Evolutionary conservation across 2,797 vertebrate species (phyloP).

Genomic region (Phalanger gymnotis): DNA sequence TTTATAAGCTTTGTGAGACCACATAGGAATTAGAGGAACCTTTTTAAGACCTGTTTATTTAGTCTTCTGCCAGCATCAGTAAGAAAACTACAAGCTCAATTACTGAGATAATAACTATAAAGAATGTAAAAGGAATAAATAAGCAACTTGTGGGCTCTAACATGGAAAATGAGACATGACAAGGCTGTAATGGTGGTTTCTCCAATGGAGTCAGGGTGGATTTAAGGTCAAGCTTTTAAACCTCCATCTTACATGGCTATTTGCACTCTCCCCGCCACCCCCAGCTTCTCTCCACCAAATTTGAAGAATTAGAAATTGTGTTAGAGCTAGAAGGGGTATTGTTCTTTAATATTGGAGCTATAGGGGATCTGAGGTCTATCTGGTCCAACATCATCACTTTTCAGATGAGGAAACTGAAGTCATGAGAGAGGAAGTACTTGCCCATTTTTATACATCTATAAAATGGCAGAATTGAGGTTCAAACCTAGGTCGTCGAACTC

Average conservation of each 20-base stretch:
- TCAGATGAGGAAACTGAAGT: neutral
- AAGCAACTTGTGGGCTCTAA: neutral
- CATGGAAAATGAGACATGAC: neutral
- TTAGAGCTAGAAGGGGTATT: neutral
- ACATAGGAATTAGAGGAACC: neutral
- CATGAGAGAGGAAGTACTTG: neutral
- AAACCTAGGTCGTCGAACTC: neutral
- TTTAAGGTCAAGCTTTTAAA: neutral
- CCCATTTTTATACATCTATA: neutral
- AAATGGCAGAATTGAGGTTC: neutral
- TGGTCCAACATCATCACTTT: neutral
- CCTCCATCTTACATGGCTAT: neutral
- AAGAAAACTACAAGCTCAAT: neutral
- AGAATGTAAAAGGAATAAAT: neutral
- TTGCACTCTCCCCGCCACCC: neutral
- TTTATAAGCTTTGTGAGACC: neutral
- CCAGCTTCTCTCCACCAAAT: neutral
- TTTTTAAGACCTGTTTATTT: neutral
- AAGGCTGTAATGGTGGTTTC: neutral
- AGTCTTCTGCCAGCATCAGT: neutral
- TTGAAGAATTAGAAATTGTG: neutral
- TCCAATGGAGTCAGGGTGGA: neutral
- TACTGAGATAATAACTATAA: neutral
- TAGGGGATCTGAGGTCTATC: neutral
- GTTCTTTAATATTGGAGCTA: neutral